phyloP scores from a whole-genome alignment of 2,888 invertebrate genomes.

The Chirona hameri region DNA sequence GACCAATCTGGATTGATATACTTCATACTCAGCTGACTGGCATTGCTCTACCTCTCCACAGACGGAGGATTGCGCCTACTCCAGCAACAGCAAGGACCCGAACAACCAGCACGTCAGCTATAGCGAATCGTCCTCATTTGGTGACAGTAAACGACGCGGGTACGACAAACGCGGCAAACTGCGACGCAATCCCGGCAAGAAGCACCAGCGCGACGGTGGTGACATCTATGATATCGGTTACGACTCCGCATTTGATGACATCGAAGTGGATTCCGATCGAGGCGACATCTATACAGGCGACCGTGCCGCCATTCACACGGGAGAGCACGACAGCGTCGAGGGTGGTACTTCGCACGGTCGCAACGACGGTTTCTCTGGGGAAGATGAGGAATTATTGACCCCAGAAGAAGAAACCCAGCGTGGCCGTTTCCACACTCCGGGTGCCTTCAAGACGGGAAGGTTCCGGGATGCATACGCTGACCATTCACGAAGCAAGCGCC shows the following conservation, averaged over 20 bases:
- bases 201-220: neutral
- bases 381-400: neutral
- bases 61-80: constrained; percentile 14
- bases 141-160: neutral
- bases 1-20: no score
- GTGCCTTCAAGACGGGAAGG: neutral
- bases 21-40: no score
- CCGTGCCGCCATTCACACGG: neutral
- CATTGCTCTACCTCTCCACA: neutral
- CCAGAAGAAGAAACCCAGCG: neutral
- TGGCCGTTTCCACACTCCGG: neutral
- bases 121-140: neutral
- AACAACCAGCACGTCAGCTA: constrained; percentile 25
- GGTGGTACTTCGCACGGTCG: neutral
- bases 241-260: neutral
- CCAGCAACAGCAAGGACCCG: neutral
- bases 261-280: neutral
- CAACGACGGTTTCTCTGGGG: neutral
- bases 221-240: neutral
- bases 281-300: neutral
- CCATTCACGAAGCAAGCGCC: neutral
- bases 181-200: neutral
- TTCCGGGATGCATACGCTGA: neutral
- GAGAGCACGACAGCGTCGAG: neutral
- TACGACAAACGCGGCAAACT: constrained; percentile 1